Percentiles rank a stretch among this genome's conserved stretches.
These are phyloP conservation scores for Trachymyrmex septentrionalis DNA, from an alignment of 1,140 invertebrate species.

Conservation along the genomic window DNA sequence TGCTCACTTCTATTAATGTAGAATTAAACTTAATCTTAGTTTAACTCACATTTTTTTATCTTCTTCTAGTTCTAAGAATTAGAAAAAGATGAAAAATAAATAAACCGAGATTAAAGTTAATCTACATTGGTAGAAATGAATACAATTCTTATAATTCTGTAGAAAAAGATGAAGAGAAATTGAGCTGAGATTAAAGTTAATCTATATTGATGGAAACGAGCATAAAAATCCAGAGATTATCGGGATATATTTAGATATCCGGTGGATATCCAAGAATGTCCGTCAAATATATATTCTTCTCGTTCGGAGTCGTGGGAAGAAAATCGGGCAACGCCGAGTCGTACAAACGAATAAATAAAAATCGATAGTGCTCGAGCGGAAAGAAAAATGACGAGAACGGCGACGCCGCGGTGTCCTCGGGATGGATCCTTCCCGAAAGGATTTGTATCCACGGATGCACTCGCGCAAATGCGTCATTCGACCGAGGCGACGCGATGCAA, in stretches of 20 bases:
- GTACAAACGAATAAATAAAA: constrained; percentile 46
- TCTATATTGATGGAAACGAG: too few species aligned
- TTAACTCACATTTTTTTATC: too few species aligned
- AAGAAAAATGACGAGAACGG: constrained; percentile 7
- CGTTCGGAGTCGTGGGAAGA: not conserved
- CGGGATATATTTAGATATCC: constrained; percentile 7
- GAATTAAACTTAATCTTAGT: too few species aligned
- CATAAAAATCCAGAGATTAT: not conserved
- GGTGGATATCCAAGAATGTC: not conserved
- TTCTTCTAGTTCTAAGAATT: too few species aligned
- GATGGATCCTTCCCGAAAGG: not conserved
- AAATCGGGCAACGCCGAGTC: not conserved
- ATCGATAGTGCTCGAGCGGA: constrained; percentile 19
- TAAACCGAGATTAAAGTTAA: too few species aligned
- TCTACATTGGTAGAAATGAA: too few species aligned
- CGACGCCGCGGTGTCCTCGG: not conserved
- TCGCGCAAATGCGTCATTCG: constrained; percentile 13
- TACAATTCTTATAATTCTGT: too few species aligned
- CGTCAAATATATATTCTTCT: not conserved
- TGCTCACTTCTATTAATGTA: too few species aligned
- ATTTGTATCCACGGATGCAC: not conserved
- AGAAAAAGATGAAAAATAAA: too few species aligned
- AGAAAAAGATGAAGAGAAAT: too few species aligned
- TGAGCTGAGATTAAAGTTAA: too few species aligned
- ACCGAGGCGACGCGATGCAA: not conserved